These are phyloP conservation scores for Melanostoma mellinum DNA, from an alignment of 2,888 invertebrate species.

Conservation along the genomic window DNA sequence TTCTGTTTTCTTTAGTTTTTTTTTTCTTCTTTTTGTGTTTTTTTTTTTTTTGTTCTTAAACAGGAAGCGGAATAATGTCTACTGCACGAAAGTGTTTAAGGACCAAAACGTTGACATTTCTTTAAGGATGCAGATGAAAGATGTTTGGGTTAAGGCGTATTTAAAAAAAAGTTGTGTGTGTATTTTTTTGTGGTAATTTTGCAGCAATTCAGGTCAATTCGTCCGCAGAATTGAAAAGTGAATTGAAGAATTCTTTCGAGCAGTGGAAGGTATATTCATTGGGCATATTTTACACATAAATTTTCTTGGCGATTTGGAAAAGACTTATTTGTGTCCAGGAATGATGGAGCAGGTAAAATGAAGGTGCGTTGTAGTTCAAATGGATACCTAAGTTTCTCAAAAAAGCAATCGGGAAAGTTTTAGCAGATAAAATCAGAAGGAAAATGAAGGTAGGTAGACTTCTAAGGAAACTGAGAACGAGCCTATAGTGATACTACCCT, in stretches of 20 bases:
- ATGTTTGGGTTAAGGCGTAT: slow-evolving; percentile 46
- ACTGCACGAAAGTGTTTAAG: slow-evolving; percentile 70
- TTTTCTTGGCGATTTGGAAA: too few species aligned
- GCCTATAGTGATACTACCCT: too few species aligned
- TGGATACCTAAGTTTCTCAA: too few species aligned
- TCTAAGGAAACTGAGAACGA: too few species aligned
- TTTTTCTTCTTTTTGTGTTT: slow-evolving; percentile 38
- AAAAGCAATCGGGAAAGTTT: too few species aligned
- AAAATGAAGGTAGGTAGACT: too few species aligned
- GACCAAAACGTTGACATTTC: slow-evolving; percentile 57
- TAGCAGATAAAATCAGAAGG: too few species aligned
- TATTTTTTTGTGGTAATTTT: slow-evolving; percentile 8
- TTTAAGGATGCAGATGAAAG: slow-evolving; percentile 70
- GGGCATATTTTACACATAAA: slow-evolving; percentile 1
- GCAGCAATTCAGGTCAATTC: slow-evolving; percentile 54
- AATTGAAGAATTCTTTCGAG: slow-evolving; percentile 1
- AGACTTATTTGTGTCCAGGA: too few species aligned
- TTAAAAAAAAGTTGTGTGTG: slow-evolving; percentile 25
- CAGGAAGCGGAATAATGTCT: slow-evolving; percentile 62
- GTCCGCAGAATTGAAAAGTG: slow-evolving; percentile 37
- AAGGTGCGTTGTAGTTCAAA: too few species aligned
- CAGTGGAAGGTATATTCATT: not conserved
- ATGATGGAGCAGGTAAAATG: too few species aligned
- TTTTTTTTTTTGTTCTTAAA: slow-evolving; percentile 44
- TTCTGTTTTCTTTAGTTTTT: slow-evolving; percentile 62